phyloP scores from a whole-genome alignment of 2,797 vertebrate genomes.

The Enteromius unitaeniatus region DNA sequence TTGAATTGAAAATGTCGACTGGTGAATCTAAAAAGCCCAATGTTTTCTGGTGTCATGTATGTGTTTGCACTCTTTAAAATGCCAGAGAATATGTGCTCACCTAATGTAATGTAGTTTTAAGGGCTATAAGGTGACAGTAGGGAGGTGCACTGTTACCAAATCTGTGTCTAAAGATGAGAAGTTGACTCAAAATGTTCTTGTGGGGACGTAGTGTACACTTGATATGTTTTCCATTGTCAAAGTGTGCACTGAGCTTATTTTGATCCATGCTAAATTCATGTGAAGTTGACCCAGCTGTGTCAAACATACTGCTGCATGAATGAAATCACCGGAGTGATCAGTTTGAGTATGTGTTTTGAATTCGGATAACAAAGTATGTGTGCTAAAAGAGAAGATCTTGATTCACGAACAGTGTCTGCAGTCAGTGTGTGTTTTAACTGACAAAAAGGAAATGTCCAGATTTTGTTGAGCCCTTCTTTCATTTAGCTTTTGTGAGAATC shows the following conservation, averaged over 20 bases:
- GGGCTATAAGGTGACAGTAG: conserved; percentile 52
- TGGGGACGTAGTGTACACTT: not conserved
- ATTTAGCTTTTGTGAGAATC: conserved; percentile 57
- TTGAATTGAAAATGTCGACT: not conserved
- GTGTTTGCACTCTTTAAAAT: conserved; percentile 60
- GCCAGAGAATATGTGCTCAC: conserved; percentile 43
- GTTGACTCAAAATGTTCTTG: not conserved
- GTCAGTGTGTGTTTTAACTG: conserved; percentile 71
- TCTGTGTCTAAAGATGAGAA: conserved; percentile 12
- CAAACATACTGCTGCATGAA: not conserved
- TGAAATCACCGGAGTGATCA: not conserved
- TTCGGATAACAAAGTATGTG: too few species aligned
- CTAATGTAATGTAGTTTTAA: conserved; percentile 51
- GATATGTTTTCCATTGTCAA: conserved; percentile 1
- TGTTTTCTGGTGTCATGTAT: conserved; percentile 39
- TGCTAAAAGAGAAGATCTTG: not conserved
- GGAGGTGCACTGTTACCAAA: conserved; percentile 26
- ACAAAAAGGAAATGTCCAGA: conserved; percentile 23
- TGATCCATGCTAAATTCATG: not conserved
- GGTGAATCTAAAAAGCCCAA: conserved; percentile 14
- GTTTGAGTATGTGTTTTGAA: too few species aligned
- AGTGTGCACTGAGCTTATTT: conserved; percentile 6
- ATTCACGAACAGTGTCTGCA: conserved; percentile 44
- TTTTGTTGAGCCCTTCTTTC: conserved; percentile 36
- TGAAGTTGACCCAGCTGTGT: conserved; percentile 12